Percentiles rank a stretch among this genome's conserved stretches.
Conservation (phyloP, 92 coral and sea anemone species). For the Phenganax stokvisi region DNA sequence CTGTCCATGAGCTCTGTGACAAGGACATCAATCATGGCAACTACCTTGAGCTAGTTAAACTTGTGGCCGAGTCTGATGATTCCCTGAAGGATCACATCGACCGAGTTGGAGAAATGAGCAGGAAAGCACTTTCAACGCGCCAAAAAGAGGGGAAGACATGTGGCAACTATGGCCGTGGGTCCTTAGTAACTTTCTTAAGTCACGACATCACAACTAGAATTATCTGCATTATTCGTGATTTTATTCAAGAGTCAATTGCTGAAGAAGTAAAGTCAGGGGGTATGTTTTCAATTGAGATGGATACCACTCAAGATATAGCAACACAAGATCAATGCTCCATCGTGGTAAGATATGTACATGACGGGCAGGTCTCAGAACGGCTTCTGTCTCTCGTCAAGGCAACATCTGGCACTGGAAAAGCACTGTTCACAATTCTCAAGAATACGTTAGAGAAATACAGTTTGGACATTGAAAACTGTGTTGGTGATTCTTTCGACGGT, state of each 20-base stretch:
- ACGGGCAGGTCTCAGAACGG: slow-evolving; percentile 7
- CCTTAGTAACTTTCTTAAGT: slow-evolving; percentile 17
- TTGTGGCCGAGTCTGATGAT: slow-evolving; percentile 7
- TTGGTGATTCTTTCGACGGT: slow-evolving; percentile 26
- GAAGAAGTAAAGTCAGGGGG: slow-evolving; percentile 9
- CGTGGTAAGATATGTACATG: slow-evolving; percentile 15
- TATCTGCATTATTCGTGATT: slow-evolving; percentile 2
- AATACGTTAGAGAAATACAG: slow-evolving; percentile 18
- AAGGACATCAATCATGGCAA: slow-evolving; percentile 4
- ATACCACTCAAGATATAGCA: slow-evolving; percentile 21
- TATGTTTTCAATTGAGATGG: slow-evolving; percentile 26
- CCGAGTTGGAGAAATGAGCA: slow-evolving; percentile 4
- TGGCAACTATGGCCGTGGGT: slow-evolving; percentile 35
- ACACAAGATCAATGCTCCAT: slow-evolving; percentile 29
- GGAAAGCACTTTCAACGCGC: slow-evolving; percentile 6
- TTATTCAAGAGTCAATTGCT: slow-evolving; percentile 21
- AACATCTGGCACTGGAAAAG: slow-evolving; percentile 11
- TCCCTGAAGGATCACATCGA: slow-evolving; percentile 12
- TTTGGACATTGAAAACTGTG: slow-evolving; percentile 1
- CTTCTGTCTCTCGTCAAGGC: slow-evolving; percentile 20
- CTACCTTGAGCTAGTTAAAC: slow-evolving; percentile 19
- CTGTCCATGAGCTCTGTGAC: slow-evolving; percentile 12
- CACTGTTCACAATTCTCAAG: slow-evolving; percentile 9
- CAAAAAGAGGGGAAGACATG: slow-evolving; percentile 17
- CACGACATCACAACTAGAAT: slow-evolving; percentile 33